Conservation (phyloP, 2,797 vertebrate genomes). For the Setipinna tenuifilis region DNA sequence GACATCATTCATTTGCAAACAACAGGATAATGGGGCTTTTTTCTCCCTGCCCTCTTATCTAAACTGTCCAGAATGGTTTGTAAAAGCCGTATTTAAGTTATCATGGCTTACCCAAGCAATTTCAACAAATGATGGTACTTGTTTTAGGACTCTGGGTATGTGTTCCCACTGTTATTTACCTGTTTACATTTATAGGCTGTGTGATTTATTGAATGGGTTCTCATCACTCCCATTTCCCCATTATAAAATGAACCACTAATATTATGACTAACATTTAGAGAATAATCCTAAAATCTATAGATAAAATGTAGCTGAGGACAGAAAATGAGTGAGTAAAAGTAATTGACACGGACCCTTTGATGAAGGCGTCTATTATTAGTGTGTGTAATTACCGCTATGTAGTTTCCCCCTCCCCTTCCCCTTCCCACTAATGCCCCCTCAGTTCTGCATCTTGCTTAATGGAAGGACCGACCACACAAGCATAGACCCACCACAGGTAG, state of each 20-base stretch:
- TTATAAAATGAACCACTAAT: not conserved
- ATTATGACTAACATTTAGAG: not conserved
- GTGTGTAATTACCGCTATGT: no score
- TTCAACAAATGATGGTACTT: not conserved
- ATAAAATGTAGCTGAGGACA: not conserved
- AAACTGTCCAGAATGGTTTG: constrained; percentile 8
- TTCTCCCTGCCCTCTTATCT: constrained; percentile 12
- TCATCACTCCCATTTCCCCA: not conserved
- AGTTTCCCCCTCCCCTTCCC: no score
- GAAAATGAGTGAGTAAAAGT: no score
- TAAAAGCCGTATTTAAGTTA: not conserved
- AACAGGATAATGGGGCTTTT: constrained; percentile 28
- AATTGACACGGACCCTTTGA: no score
- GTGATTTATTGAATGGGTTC: not conserved
- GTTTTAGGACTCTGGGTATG: not conserved
- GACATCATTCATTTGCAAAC: constrained; percentile 13
- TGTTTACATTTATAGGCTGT: not conserved
- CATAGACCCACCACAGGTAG: not conserved
- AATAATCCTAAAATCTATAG: not conserved
- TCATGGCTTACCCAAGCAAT: constrained; percentile 3
- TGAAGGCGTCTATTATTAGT: no score
- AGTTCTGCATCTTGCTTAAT: no score
- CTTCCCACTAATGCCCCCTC: no score
- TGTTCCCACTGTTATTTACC: no score
- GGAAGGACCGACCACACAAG: no score